Evolutionary conservation across 1,140 invertebrate genomes (phyloP).

Genomic region (Dendrolimus kikuchii): DNA sequence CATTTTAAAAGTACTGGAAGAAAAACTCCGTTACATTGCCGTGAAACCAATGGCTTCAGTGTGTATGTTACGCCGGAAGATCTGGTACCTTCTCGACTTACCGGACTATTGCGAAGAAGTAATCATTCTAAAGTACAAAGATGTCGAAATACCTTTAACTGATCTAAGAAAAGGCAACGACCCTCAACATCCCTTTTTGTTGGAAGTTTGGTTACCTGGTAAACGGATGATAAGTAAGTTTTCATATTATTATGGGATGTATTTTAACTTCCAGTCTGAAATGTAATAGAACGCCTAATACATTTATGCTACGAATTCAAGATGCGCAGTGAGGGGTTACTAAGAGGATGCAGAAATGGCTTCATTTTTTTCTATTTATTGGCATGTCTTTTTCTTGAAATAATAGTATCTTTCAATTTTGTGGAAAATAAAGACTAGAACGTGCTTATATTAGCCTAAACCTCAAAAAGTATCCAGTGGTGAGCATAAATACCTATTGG

Average conservation of each 20-base stretch:
- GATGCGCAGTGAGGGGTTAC: too few relatives aligned
- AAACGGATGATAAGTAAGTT: slow-evolving; percentile 25
- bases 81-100: slow-evolving; percentile 55
- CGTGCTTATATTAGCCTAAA: too few relatives aligned
- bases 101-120: slow-evolving; percentile 59
- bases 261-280: too few relatives aligned
- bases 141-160: slow-evolving; percentile 42
- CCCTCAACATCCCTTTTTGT: slow-evolving; percentile 48
- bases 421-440: too few relatives aligned
- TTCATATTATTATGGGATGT: not conserved
- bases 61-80: slow-evolving; percentile 43
- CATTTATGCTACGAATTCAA: too few relatives aligned
- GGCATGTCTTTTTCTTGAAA: too few relatives aligned
- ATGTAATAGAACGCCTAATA: too few relatives aligned
- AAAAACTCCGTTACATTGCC: slow-evolving; percentile 46
- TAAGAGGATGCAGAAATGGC: too few relatives aligned
- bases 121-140: slow-evolving; percentile 41
- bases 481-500: too few relatives aligned
- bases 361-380: too few relatives aligned
- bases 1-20: slow-evolving; percentile 29
- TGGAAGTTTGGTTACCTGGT: slow-evolving; percentile 51
- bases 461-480: too few relatives aligned
- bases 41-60: slow-evolving; percentile 46
- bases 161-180: slow-evolving; percentile 48
- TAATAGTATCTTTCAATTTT: too few relatives aligned